Base-by-base conservation (phyloP, 2,888 invertebrate species). In the Isotomurus palustris region DNA sequence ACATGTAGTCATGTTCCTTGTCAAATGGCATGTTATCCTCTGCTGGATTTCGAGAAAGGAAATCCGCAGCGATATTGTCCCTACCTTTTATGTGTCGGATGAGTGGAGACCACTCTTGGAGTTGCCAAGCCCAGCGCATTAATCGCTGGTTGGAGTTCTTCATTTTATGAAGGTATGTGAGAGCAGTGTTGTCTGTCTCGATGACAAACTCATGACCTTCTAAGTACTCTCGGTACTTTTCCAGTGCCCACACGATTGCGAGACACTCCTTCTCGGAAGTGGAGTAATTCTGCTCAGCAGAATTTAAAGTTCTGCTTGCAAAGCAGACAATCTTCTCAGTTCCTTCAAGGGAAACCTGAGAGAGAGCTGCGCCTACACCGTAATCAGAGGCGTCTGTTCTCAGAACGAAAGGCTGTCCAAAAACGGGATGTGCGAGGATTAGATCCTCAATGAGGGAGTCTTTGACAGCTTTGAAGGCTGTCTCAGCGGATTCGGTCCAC, bases 401-500 rank as follows among this genome's bases (percentile, higher is more conserved):
- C 1, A 55, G 14, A 28, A 55, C 32, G 19, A 59, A 59, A 2
- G 51, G 51, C 35, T 55, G 38, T 1, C 5, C 8, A 32, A 51
- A 59, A 19, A 53, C 53, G 2, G 59, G 59, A 32, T 51, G 32
- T 17, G 51, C 51, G 5, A 51, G 25, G 19, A 50, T 22, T 10
- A 54, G 24, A 36, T 53, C 24, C 1, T 32, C 12, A 3, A 36
- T n/a, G 10, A 69, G 51, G 41, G 45, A 43, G 2, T 50, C 0
- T 40, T 65, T 66, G 12, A 69, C 21, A 3, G 41, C n/a, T 0
- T 58, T 19, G 43, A 68, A 68, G 1, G 62, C 44, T 1, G 3
- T 35, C 12, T 49, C 36, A 10, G 36, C 43, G 19, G 22, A 32
- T 17, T 14, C 17, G 0, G 49, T 35, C 67, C 67, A 67, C 1